Percentiles rank a stretch among this genome's conserved stretches.
These are phyloP conservation scores for Ladona fulva DNA, from an alignment of 1,140 invertebrate species.

Conservation along the genomic window DNA sequence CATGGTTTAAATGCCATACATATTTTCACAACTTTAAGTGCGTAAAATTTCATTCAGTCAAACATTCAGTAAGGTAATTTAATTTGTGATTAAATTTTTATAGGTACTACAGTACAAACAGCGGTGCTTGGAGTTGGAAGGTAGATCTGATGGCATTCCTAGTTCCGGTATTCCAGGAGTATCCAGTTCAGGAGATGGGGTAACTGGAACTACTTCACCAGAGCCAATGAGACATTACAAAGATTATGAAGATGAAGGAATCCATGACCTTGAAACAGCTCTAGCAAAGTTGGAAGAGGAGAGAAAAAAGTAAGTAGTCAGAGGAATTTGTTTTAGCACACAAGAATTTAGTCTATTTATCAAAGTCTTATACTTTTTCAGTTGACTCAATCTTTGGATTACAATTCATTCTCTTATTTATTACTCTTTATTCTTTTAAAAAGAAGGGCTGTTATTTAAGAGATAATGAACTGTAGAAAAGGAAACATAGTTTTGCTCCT, in stretches of 20 bases:
- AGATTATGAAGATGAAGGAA: slow-evolving; percentile 45
- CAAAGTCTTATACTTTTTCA: too few relatives aligned
- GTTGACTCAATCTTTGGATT: too few relatives aligned
- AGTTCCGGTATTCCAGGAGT: slow-evolving; percentile 42
- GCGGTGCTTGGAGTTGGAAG: slow-evolving; percentile 74
- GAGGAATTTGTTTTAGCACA: too few relatives aligned
- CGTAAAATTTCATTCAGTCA: slow-evolving; percentile 1
- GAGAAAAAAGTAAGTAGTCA: slow-evolving; percentile 53
- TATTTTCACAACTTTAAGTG: slow-evolving; percentile 28
- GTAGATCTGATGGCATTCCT: slow-evolving; percentile 54
- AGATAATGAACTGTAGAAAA: too few relatives aligned
- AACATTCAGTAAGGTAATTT: not conserved
- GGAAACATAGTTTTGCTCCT: too few relatives aligned
- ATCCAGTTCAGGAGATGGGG: not conserved
- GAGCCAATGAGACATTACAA: slow-evolving; percentile 14
- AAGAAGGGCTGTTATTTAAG: too few relatives aligned
- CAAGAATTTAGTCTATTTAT: too few relatives aligned
- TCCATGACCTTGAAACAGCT: slow-evolving; percentile 67
- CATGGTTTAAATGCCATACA: too few relatives aligned
- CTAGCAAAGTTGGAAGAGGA: slow-evolving; percentile 66
- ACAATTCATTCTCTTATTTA: too few relatives aligned
- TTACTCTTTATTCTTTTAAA: too few relatives aligned
- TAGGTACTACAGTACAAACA: slow-evolving; percentile 87
- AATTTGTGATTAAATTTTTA: slow-evolving; percentile 17
- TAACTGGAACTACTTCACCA: slow-evolving; percentile 7